These are phyloP conservation scores for Gavialis gangeticus DNA, from an alignment of 2,113 vertebrate species.

Conservation along the genomic window DNA sequence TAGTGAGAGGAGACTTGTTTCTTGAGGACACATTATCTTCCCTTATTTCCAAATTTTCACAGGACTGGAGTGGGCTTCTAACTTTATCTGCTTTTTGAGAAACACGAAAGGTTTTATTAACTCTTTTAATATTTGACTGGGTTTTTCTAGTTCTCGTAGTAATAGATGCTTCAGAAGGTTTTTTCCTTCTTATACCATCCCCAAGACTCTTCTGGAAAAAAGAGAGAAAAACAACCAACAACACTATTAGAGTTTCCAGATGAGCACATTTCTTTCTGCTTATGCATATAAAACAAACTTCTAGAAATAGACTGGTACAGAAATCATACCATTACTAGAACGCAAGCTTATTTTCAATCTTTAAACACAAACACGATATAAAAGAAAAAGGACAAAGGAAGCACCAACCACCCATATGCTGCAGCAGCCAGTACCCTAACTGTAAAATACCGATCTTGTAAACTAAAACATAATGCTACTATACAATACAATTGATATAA, in stretches of 20 bases:
- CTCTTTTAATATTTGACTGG: constrained; percentile 68
- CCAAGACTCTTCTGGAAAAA: constrained; percentile 89
- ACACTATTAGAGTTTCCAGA: not conserved
- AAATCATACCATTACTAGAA: too few species aligned
- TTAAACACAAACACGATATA: too few species aligned
- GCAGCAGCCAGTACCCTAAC: not conserved
- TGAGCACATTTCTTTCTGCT: not conserved
- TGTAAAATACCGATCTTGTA: not conserved
- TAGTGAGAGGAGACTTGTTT: not conserved
- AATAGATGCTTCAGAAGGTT: constrained; percentile 27
- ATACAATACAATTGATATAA: not conserved
- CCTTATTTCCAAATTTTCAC: constrained; percentile 77
- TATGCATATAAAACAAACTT: not conserved
- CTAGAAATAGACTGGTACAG: too few species aligned
- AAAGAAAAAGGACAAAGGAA: too few species aligned
- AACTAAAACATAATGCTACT: not conserved
- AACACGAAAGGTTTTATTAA: constrained; percentile 87
- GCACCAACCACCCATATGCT: too few species aligned
- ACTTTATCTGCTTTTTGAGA: constrained; percentile 73
- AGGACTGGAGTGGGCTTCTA: constrained; percentile 85
- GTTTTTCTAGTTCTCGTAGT: constrained; percentile 63
- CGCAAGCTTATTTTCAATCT: too few species aligned
- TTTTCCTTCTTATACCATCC: constrained; percentile 89
- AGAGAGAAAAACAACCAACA: not conserved
- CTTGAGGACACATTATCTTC: constrained; percentile 4